Conservation (phyloP, 2,113 vertebrate genomes). For the Machaerirhynchus nigripectus region DNA sequence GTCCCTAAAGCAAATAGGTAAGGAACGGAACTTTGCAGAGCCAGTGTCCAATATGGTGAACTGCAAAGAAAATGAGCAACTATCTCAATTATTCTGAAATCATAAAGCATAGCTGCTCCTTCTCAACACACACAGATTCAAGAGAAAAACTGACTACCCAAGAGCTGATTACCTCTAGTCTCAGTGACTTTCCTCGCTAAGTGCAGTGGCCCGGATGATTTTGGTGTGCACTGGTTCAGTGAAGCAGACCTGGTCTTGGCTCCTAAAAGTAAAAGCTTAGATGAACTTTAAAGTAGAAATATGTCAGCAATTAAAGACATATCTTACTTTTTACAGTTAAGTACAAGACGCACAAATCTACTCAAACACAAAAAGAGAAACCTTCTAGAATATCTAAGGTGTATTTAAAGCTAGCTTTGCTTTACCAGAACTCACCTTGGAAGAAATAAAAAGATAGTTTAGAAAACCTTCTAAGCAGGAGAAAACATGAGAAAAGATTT, state of each 20-base stretch:
- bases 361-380: not conserved
- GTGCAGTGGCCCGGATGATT: conserved; percentile 29
- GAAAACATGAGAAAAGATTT: not conserved
- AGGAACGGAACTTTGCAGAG: not conserved
- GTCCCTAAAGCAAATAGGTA: not conserved
- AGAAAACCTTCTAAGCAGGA: not conserved
- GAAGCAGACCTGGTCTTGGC: conserved; percentile 30
- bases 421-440: not conserved
- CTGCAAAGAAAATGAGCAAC: not conserved
- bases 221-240: conserved; percentile 26
- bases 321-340: not conserved
- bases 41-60: not conserved
- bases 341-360: not conserved
- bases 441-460: not conserved
- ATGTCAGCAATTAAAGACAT: not conserved
- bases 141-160: not conserved
- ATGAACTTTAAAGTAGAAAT: not conserved
- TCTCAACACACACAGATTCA: not conserved
- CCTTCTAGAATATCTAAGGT: not conserved
- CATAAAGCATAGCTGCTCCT: not conserved
- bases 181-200: conserved; percentile 38
- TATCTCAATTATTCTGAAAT: not conserved
- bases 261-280: conserved; percentile 21
- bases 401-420: not conserved
- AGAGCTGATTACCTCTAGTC: not conserved